Percentiles rank a stretch among this genome's conserved stretches.
Conservation (phyloP, 35 echinoderm and acorn worm genomes). For the Anneissia japonica region DNA sequence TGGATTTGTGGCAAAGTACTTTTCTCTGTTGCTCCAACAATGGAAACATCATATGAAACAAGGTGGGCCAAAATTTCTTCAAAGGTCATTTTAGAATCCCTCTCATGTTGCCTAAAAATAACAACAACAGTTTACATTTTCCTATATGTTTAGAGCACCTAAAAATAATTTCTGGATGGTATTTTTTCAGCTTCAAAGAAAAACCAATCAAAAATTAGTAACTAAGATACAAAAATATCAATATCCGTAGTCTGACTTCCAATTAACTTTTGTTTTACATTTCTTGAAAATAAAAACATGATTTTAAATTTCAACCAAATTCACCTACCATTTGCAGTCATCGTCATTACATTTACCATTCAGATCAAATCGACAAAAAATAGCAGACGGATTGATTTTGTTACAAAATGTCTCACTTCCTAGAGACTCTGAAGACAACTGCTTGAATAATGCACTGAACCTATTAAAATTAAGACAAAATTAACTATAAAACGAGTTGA, state of each 20-base stretch:
- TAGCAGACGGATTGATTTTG: conserved; percentile 56
- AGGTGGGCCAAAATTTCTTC: conserved; percentile 60
- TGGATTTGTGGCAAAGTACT: neutral
- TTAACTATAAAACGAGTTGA: neutral
- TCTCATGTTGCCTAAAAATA: conserved; percentile 65
- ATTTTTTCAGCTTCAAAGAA: too few relatives aligned
- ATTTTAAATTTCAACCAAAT: conserved; percentile 1
- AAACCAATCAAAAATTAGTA: too few relatives aligned
- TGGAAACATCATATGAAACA: conserved; percentile 43
- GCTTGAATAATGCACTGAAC: neutral
- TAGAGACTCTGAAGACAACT: conserved; percentile 3
- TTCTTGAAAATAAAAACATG: neutral
- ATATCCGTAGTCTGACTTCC: neutral
- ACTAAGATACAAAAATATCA: too few relatives aligned
- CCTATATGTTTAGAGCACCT: neutral
- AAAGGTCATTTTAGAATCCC: conserved; percentile 47
- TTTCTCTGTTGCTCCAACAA: conserved; percentile 4
- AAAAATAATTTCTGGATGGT: too few relatives aligned
- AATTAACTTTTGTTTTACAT: neutral
- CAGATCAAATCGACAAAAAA: conserved; percentile 75
- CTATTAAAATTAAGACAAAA: neutral
- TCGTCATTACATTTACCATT: conserved; percentile 89
- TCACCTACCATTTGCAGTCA: conserved; percentile 60
- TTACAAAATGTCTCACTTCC: conserved; percentile 47
- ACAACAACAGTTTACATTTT: neutral